Evolutionary conservation across 2,797 vertebrate genomes (phyloP), one percentile per base, ranked within the genome.

Genomic region (Epinephelus awoara): DNA sequence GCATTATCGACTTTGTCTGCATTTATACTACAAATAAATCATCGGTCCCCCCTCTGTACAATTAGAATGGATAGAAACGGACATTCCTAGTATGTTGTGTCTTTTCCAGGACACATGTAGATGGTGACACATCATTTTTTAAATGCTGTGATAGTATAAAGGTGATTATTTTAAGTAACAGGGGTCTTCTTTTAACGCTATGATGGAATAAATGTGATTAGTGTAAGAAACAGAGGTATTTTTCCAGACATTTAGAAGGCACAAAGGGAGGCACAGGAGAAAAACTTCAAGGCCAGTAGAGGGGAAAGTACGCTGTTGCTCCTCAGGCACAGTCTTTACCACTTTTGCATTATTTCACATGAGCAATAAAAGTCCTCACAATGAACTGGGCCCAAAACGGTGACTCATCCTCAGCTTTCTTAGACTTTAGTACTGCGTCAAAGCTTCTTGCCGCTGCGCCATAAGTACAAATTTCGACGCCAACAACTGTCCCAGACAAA

Each of bases 1-100:
- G 88, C 86, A 83, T 81, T 52, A 79, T 51, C 4, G 77, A 85
- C 87, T 87, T 72, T 69, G 29, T 88, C 80, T 89, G 70, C 79
- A 89, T 82, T 81, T 69, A 50, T 40, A 69, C 70, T 79, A 79
- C 75, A 83, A 72, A 61, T 57, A 62, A 72, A 84, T 62, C 75
- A 29, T 21, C 46, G 21, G 44, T 72, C 44, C 18, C 70, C 64
- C 46, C 67, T 69, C 46, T 38, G 47, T 65, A 42, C 19, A 40
- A 71, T 54, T 67, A 67, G 18, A 81, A 63, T 4, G n/a, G 13
- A 76, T 54, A 54, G 49, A 75, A 80, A 75, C 2, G 10, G 21
- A 47, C 5, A 17, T 63, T 64, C 21, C 34, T 65, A 23, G 40
- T 62, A 61, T 49, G 67, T 63, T 23, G 51, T 18, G n/a, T 75